These are phyloP conservation scores for Eulemur rufifrons DNA, from an alignment of 2,113 vertebrate species.

Conservation along the genomic window DNA sequence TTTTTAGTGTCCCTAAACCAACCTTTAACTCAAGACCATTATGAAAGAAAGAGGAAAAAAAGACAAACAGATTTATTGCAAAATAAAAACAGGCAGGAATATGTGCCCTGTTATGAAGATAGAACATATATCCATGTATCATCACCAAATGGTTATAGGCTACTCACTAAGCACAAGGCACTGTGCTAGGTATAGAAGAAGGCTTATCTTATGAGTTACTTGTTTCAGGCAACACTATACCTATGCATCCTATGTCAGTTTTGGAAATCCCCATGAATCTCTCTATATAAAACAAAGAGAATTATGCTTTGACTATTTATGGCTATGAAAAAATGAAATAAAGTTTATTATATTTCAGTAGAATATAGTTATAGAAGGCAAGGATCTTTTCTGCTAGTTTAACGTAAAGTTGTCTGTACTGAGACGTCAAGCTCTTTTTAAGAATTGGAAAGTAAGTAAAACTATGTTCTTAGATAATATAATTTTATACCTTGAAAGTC, in stretches of 20 bases:
- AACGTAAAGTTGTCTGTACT: background rate
- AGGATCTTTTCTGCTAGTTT: background rate
- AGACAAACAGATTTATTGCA: background rate
- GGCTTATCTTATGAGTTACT: background rate
- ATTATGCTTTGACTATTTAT: constrained; percentile 3
- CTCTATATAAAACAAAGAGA: background rate
- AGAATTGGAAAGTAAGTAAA: background rate
- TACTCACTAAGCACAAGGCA: background rate
- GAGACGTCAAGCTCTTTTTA: background rate
- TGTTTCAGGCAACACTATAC: background rate
- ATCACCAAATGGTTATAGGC: background rate
- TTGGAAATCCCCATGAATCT: background rate
- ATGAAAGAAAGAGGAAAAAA: background rate
- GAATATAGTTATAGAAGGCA: background rate
- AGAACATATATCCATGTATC: background rate
- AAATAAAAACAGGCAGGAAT: background rate
- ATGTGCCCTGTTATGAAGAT: background rate
- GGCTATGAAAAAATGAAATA: background rate
- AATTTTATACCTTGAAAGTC: background rate
- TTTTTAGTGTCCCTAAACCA: background rate
- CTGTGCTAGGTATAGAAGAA: background rate
- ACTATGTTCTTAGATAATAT: background rate
- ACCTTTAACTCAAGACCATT: background rate
- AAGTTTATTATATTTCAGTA: background rate
- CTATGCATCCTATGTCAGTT: background rate